These are phyloP conservation scores for Papilio polyxenes DNA, from an alignment of 1,140 invertebrate species.

Conservation along the genomic window DNA sequence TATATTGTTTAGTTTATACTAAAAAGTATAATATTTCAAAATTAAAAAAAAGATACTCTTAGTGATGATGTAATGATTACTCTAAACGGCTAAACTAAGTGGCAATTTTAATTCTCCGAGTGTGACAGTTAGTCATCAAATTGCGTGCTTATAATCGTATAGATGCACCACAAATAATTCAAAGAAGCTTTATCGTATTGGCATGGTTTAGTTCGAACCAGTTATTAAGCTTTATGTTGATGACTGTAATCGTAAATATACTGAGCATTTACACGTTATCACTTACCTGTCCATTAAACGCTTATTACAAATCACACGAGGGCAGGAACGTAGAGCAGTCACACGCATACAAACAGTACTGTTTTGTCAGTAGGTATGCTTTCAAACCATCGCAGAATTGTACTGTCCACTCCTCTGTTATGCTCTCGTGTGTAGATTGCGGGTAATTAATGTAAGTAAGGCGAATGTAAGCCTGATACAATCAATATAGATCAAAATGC, in stretches of 20 bases:
- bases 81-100: neutral
- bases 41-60: no score
- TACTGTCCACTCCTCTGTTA: neutral
- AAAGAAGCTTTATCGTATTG: slow-evolving; percentile 38
- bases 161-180: slow-evolving; percentile 8
- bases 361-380: neutral
- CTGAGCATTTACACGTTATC: slow-evolving; percentile 35
- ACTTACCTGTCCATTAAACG: slow-evolving; percentile 37
- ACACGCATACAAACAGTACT: neutral
- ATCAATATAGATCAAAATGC: slow-evolving; percentile 31
- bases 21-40: no score
- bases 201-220: slow-evolving; percentile 38
- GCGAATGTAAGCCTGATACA: slow-evolving; percentile 17
- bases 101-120: neutral
- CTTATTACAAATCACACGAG: slow-evolving; percentile 6
- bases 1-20: no score
- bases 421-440: neutral
- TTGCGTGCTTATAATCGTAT: neutral
- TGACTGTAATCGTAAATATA: slow-evolving; percentile 34
- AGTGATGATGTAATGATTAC: neutral
- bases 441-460: slow-evolving; percentile 1
- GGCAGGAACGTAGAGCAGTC: neutral
- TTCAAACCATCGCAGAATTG: neutral
- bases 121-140: neutral
- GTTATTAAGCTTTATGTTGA: slow-evolving; percentile 39